Conservation (phyloP, 64 coral and sea anemone species). For the Actinia tenebrosa region DNA sequence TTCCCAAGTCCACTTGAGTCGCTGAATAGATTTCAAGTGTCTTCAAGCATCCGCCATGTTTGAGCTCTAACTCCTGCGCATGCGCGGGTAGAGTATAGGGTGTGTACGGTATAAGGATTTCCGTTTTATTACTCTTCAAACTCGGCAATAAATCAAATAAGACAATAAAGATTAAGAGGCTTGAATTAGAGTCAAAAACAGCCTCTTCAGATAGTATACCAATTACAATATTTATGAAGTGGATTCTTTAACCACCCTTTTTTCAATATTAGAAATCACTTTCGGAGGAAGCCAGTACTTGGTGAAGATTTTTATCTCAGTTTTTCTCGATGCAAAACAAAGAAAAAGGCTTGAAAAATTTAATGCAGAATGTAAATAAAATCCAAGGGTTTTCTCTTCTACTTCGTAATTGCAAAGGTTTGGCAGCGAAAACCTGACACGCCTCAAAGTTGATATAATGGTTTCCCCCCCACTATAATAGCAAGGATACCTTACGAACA, state of each 20-base stretch:
- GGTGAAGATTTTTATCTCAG: too few relatives aligned
- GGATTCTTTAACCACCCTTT: neutral
- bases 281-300: neutral
- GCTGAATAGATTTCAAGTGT: neutral
- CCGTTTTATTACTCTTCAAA: neutral
- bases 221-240: neutral
- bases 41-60: neutral
- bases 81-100: neutral
- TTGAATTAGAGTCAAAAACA: neutral
- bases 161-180: conserved; percentile 1
- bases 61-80: neutral
- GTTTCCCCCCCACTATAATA: too few relatives aligned
- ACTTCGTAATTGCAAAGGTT: too few relatives aligned
- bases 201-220: neutral
- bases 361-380: too few relatives aligned
- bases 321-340: too few relatives aligned
- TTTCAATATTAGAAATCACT: neutral
- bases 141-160: conserved; percentile 1
- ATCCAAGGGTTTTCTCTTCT: too few relatives aligned
- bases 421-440: too few relatives aligned
- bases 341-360: too few relatives aligned
- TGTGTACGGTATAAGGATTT: neutral
- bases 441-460: too few relatives aligned
- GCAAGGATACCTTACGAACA: too few relatives aligned
- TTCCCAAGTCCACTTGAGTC: neutral